phyloP scores from a whole-genome alignment of 2,797 vertebrate genomes.

The Synaphobranchus kaupii region DNA sequence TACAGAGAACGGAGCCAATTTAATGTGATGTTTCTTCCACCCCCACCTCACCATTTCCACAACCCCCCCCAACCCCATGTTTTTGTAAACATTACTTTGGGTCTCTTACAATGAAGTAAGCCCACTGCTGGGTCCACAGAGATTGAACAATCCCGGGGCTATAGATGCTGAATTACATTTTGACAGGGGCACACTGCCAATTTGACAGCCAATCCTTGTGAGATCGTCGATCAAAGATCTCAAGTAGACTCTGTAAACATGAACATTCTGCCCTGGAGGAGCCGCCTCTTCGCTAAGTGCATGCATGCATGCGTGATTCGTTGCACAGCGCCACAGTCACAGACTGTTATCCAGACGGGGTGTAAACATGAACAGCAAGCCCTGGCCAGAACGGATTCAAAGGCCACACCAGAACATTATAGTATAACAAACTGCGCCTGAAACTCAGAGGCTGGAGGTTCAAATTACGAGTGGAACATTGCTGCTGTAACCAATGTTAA shows the following conservation, averaged over 20 bases:
- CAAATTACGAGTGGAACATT: too few relatives aligned
- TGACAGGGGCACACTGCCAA: not conserved
- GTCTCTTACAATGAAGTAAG: not conserved
- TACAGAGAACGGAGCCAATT: not conserved
- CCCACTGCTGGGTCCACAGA: not conserved
- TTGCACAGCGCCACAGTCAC: not conserved
- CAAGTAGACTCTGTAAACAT: not conserved
- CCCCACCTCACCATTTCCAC: not conserved
- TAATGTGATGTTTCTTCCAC: not conserved
- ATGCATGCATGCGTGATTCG: not conserved
- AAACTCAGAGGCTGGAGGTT: not conserved
- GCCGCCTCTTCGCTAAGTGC: not conserved
- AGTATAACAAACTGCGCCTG: too few relatives aligned
- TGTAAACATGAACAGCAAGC: not conserved
- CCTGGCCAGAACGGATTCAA: not conserved
- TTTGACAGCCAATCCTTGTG: not conserved
- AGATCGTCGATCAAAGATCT: not conserved
- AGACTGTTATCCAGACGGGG: not conserved
- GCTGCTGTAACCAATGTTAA: too few relatives aligned
- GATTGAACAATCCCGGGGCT: not conserved
- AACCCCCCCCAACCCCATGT: not conserved
- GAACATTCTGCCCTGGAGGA: not conserved
- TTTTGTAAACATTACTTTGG: not conserved
- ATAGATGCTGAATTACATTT: not conserved
- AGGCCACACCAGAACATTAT: not conserved